Conservation (phyloP, 2,113 vertebrate species). For the Scatophagus argus region DNA sequence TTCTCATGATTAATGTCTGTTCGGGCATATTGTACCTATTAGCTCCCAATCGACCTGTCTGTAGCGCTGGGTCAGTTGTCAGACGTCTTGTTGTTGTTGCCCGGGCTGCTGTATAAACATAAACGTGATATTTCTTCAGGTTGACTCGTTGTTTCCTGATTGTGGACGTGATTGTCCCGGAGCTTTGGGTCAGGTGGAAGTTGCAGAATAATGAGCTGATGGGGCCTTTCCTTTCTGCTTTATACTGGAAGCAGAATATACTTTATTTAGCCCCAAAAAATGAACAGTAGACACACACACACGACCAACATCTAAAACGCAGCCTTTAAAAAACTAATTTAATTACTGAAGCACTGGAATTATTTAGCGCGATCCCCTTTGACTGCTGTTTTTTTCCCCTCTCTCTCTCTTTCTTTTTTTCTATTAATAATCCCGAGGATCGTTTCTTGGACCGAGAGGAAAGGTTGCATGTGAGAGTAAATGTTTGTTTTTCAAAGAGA, state of each 20-base stretch:
- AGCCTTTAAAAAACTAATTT: conserved; percentile 1
- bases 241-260: neutral
- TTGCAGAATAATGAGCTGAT: conserved; percentile 20
- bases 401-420: too few relatives aligned
- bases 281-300: neutral
- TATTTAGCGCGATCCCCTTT: conserved; percentile 20
- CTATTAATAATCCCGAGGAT: conserved; percentile 29
- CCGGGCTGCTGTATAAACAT: conserved; percentile 36
- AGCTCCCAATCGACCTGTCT: conserved; percentile 47
- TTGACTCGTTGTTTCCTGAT: conserved; percentile 28
- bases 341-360: conserved; percentile 6
- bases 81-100: conserved; percentile 40
- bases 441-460: conserved; percentile 28
- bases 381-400: neutral
- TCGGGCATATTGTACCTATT: conserved; percentile 42
- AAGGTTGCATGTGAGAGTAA: conserved; percentile 25
- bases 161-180: conserved; percentile 24
- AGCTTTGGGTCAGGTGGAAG: conserved; percentile 36
- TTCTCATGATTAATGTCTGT: conserved; percentile 50
- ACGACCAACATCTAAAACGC: neutral
- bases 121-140: conserved; percentile 39
- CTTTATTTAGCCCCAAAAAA: neutral
- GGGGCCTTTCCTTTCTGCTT: conserved; percentile 12
- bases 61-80: conserved; percentile 44
- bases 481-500: conserved; percentile 46